These are phyloP conservation scores for Discoglossus pictus DNA, from an alignment of 2,797 vertebrate species.

Conservation along the genomic window DNA sequence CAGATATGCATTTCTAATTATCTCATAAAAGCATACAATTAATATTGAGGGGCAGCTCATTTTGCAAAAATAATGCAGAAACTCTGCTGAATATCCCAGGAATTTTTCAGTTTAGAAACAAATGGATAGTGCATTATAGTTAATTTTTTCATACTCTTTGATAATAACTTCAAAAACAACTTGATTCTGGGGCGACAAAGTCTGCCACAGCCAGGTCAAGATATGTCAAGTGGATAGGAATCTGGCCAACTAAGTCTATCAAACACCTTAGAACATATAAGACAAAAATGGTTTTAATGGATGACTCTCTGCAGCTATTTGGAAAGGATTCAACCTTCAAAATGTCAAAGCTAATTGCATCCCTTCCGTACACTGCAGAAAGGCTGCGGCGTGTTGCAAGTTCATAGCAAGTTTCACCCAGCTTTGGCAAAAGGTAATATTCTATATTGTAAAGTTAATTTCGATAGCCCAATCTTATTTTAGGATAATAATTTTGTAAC, in stretches of 20 bases:
- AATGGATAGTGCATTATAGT: neutral
- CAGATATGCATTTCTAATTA: too few species aligned
- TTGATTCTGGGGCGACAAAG: neutral
- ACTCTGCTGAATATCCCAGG: too few species aligned
- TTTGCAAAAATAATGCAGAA: too few species aligned
- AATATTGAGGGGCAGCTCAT: too few species aligned
- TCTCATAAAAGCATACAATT: too few species aligned
- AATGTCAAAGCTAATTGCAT: conserved; percentile 35
- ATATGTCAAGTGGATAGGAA: conserved; percentile 6
- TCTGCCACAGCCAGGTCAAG: neutral
- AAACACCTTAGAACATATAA: conserved; percentile 5
- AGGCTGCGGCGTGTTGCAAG: conserved; percentile 4
- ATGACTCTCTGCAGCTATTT: conserved; percentile 17
- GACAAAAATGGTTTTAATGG: neutral
- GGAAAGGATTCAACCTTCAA: conserved; percentile 23
- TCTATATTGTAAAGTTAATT: conserved; percentile 13
- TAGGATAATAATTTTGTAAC: conserved; percentile 32
- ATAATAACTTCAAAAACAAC: too few species aligned
- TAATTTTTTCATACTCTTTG: neutral
- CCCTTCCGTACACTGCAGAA: neutral
- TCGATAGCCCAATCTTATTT: conserved; percentile 24
- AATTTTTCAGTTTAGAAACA: too few species aligned
- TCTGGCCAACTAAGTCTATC: neutral
- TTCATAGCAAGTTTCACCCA: neutral
- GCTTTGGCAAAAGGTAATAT: conserved; percentile 19